Evolutionary conservation across 2,113 vertebrate species (phyloP).

Genomic region (Microtus oregoni): DNA sequence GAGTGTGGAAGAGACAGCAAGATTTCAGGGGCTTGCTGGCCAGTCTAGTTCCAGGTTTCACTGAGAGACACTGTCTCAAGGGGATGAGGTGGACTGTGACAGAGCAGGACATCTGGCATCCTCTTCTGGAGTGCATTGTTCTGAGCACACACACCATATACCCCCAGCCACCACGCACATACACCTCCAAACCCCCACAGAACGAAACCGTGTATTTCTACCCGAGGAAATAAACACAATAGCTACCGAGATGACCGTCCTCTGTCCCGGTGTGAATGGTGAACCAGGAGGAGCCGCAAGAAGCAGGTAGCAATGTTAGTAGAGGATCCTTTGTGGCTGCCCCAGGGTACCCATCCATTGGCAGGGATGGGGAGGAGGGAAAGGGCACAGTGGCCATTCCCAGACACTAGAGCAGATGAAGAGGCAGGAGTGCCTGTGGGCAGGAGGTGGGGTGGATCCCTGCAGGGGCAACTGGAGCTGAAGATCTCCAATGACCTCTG

Average conservation of each 20-base stretch:
- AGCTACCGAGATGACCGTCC: background rate
- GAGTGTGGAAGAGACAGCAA: background rate
- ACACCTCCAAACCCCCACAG: no score
- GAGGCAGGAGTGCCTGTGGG: background rate
- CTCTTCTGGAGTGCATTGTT: no score
- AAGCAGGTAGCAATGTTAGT: background rate
- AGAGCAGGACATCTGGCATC: background rate
- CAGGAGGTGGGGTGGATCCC: background rate
- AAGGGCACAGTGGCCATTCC: background rate
- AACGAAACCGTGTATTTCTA: background rate
- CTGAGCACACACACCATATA: background rate
- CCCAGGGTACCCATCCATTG: background rate
- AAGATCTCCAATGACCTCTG: background rate
- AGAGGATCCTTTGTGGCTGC: background rate
- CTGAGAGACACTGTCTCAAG: no score
- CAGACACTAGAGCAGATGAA: background rate
- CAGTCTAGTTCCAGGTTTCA: background rate
- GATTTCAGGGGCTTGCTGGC: background rate
- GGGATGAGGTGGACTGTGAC: background rate
- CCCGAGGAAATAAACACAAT: accelerated
- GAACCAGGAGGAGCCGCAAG: no score
- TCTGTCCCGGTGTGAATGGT: accelerated
- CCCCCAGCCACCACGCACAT: background rate
- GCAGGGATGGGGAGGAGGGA: background rate
- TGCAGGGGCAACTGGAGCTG: background rate